Evolutionary conservation across 2,113 vertebrate genomes (phyloP), one percentile per base, ranked within the genome.

Genomic region (Serinus canaria): DNA sequence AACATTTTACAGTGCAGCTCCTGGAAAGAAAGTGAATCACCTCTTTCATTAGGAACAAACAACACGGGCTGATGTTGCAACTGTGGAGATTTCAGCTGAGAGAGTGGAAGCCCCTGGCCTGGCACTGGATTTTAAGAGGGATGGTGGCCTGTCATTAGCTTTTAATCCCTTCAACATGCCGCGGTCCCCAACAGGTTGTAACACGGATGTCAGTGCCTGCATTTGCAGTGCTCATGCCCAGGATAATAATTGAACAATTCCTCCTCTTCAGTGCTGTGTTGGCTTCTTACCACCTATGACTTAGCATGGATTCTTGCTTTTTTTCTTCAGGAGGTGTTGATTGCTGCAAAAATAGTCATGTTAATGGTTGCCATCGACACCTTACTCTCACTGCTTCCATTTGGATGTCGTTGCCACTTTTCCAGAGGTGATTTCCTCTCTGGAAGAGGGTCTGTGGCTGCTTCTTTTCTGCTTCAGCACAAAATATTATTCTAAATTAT

Each of bases 281-380:
- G 94, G 84, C 93, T 90, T 80, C 90, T 76, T 92, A 68, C 62
- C 67, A 95, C 84, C 78, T 83, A 41, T 92, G 91, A 93, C 86
- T 94, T 94, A 67, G 88, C 86, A 49, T 50, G 46, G 58, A 39
- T 78, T 92, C 28, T 58, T 90, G 11, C 8, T 43, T 62, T 76
- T 77, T 11, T 46, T 8, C 25, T 86, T 74, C 33, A 6, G 25
- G 92, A 95, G 83, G 86, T 92, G 86, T 94, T 90, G 92, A 96
- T 69, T 83, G 88, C 83, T 93, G 79, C 86, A 92, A 43, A 96
- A 95, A 87, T 30, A 83, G 11, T 93, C 4, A 0, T n/a, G 68
- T 74, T 86, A 81, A 74, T 47, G 60, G 83, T 66, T 88, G 46
- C 63, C 68, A 33, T 76, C 62, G 7, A 18, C 79, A 87, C 68